These are phyloP conservation scores for Tokudaia muenninki DNA, from an alignment of 2,797 vertebrate genomes.

Conservation along the genomic window DNA sequence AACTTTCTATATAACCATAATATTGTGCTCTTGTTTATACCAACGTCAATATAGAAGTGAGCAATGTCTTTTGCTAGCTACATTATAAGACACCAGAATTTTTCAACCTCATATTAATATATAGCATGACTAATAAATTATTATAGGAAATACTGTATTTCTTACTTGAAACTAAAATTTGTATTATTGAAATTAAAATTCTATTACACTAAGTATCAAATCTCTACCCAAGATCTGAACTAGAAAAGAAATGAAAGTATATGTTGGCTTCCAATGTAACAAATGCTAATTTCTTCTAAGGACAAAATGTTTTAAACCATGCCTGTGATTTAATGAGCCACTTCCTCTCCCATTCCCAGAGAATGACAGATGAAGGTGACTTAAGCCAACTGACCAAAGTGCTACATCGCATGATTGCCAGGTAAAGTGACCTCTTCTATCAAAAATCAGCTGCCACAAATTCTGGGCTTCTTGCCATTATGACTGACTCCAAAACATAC, in stretches of 20 bases:
- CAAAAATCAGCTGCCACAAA: not conserved
- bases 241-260: not conserved
- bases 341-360: not conserved
- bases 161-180: not conserved
- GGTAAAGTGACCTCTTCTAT: not conserved
- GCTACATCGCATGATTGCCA: not conserved
- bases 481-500: slow-evolving; percentile 2
- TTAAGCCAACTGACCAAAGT: not conserved
- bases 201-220: not conserved
- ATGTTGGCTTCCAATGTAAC: not conserved
- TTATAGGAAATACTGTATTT: not conserved
- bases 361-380: slow-evolving; percentile 13
- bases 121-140: not conserved
- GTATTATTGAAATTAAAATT: slow-evolving; percentile 13
- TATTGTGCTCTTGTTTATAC: not conserved
- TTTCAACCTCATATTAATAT: not conserved
- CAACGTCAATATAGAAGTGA: not conserved
- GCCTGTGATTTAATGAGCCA: not conserved
- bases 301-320: not conserved
- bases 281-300: slow-evolving; percentile 3
- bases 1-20: not conserved
- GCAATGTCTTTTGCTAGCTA: not conserved
- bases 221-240: not conserved
- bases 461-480: slow-evolving; percentile 27
- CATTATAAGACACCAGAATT: not conserved